phyloP scores from a whole-genome alignment of 2,797 vertebrate genomes.

The Prunella strophiata region DNA sequence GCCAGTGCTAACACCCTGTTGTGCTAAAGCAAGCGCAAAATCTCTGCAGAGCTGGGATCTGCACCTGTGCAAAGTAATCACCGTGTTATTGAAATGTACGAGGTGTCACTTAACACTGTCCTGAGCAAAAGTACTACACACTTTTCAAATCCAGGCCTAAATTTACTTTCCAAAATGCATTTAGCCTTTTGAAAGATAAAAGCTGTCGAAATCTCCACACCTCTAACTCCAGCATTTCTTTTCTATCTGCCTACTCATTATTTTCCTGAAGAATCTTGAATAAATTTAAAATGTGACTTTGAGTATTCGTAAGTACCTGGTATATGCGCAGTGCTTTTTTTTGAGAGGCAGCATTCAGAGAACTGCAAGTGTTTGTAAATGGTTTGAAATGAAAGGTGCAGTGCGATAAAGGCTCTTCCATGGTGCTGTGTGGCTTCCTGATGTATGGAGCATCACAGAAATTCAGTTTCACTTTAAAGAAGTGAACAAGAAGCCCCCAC shows the following conservation, averaged over 20 bases:
- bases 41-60: background rate
- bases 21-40: background rate
- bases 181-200: background rate
- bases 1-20: background rate
- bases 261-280: background rate
- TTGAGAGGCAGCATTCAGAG: background rate
- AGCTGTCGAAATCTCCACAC: background rate
- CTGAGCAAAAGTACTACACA: background rate
- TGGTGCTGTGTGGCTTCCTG: background rate
- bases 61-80: background rate
- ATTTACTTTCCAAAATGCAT: background rate
- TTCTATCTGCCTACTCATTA: background rate
- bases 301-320: background rate
- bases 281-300: background rate
- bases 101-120: background rate
- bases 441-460: background rate
- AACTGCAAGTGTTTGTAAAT: background rate
- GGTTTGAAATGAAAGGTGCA: background rate
- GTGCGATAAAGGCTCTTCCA: background rate
- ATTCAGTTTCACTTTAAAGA: background rate
- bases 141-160: background rate
- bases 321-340: background rate
- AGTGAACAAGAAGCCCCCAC: background rate
- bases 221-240: background rate
- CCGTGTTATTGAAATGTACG: rapidly evolving